Evolutionary conservation across 2,113 vertebrate species (phyloP).

Genomic region (Mirza zaza): DNA sequence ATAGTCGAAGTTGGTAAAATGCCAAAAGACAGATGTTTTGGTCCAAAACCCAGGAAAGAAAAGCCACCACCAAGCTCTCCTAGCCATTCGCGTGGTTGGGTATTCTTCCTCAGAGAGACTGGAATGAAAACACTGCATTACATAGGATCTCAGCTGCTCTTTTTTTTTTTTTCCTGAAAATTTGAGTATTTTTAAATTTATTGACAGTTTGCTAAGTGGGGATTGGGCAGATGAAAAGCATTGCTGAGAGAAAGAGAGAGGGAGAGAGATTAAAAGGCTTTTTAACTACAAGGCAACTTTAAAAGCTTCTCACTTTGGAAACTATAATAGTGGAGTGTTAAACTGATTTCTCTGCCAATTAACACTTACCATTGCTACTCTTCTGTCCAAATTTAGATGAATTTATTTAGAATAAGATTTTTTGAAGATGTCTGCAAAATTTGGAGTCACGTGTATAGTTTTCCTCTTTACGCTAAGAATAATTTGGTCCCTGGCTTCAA

Average conservation of each 20-base stretch:
- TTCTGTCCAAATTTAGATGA: constrained; percentile 19
- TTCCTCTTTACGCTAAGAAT: constrained; percentile 43
- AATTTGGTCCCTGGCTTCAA: background rate
- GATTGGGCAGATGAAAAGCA: background rate
- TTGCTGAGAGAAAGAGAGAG: background rate
- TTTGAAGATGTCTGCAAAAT: constrained; percentile 1
- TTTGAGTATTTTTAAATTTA: background rate
- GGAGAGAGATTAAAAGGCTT: background rate
- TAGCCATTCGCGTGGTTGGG: background rate
- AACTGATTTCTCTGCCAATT: background rate
- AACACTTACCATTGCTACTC: constrained; percentile 11
- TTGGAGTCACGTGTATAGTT: background rate
- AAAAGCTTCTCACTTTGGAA: constrained; percentile 37
- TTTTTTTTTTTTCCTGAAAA: background rate
- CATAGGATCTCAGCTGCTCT: background rate
- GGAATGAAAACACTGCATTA: background rate
- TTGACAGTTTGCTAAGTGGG: constrained; percentile 29
- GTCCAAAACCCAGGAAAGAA: background rate
- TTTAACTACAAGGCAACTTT: constrained; percentile 22
- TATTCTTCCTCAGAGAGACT: background rate
- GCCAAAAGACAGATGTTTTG: background rate
- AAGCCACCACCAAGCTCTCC: background rate
- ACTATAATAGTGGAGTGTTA: constrained; percentile 11
- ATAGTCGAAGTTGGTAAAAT: background rate
- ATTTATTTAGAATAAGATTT: constrained; percentile 50